Conservation (phyloP, 2,888 invertebrate species). For the Oscheius myriophilus region DNA sequence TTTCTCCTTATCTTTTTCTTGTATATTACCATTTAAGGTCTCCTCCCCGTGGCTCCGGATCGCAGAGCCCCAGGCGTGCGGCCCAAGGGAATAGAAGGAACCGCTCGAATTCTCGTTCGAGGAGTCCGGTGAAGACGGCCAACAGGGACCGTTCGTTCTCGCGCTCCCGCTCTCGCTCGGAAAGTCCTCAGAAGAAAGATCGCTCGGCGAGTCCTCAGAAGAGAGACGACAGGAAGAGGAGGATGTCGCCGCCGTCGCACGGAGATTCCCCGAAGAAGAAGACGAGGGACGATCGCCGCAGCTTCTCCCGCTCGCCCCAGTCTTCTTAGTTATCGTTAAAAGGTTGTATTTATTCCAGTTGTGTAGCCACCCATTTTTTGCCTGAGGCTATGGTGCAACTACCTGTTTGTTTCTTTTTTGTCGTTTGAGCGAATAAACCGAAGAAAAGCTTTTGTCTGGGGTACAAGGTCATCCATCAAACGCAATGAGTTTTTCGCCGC, state of each 20-base stretch:
- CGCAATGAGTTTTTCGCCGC: too few species aligned
- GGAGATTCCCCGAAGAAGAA: background rate
- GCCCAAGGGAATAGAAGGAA: background rate
- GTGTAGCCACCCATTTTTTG: too few species aligned
- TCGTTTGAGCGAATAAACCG: too few species aligned
- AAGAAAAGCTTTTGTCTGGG: too few species aligned
- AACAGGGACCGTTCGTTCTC: background rate
- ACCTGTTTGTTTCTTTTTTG: too few species aligned
- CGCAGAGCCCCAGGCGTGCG: too few species aligned
- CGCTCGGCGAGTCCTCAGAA: background rate
- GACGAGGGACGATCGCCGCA: background rate
- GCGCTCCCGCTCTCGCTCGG: background rate
- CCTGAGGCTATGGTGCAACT: too few species aligned
- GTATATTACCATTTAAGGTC: background rate
- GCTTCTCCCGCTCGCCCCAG: background rate
- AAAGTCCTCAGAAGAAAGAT: slow-evolving; percentile 1
- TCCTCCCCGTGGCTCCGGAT: too few species aligned
- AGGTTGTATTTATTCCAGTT: too few species aligned
- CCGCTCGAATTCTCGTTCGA: slow-evolving; percentile 8
- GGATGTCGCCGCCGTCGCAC: too few species aligned
- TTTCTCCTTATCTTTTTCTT: background rate
- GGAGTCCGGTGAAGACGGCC: background rate
- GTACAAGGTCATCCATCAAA: too few species aligned
- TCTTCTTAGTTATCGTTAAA: background rate
- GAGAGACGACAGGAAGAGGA: background rate